These are phyloP conservation scores for Akabosia matsudoensis DNA, from an alignment of 1,140 invertebrate genomes.

Conservation along the genomic window DNA sequence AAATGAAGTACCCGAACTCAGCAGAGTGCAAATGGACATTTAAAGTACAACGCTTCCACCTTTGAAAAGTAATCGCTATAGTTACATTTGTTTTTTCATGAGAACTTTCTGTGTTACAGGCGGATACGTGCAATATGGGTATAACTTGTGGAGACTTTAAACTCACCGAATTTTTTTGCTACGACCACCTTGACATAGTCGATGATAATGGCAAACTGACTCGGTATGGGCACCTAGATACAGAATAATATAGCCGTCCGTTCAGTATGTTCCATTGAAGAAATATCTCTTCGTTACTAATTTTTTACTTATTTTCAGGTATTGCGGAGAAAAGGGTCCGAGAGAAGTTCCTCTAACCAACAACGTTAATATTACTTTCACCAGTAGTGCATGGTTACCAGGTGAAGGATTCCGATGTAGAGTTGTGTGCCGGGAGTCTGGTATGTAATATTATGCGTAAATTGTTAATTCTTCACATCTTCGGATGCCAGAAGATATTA, in stretches of 20 bases:
- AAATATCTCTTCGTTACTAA: background rate
- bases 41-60: too few relatives aligned
- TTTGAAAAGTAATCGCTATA: background rate
- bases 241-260: background rate
- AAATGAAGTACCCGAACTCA: slow-evolving; percentile 29
- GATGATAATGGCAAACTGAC: slow-evolving; percentile 30
- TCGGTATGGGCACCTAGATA: slow-evolving; percentile 29
- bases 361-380: slow-evolving; percentile 32
- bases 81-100: background rate
- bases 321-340: slow-evolving; percentile 38
- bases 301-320: slow-evolving; percentile 24
- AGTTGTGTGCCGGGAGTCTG: slow-evolving; percentile 26
- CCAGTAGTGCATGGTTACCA: slow-evolving; percentile 37
- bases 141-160: slow-evolving; percentile 37
- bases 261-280: too few relatives aligned
- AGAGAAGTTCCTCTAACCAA: background rate
- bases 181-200: slow-evolving; percentile 43
- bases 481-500: too few relatives aligned
- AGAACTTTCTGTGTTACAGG: background rate
- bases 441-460: background rate
- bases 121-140: background rate
- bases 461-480: background rate
- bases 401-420: slow-evolving; percentile 37
- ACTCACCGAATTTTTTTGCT: slow-evolving; percentile 41
- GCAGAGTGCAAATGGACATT: slow-evolving; percentile 38